Percentiles rank a stretch among this genome's conserved stretches.
Evolutionary conservation across 2,113 vertebrate genomes (phyloP).

Genomic region (Mirza zaza): DNA sequence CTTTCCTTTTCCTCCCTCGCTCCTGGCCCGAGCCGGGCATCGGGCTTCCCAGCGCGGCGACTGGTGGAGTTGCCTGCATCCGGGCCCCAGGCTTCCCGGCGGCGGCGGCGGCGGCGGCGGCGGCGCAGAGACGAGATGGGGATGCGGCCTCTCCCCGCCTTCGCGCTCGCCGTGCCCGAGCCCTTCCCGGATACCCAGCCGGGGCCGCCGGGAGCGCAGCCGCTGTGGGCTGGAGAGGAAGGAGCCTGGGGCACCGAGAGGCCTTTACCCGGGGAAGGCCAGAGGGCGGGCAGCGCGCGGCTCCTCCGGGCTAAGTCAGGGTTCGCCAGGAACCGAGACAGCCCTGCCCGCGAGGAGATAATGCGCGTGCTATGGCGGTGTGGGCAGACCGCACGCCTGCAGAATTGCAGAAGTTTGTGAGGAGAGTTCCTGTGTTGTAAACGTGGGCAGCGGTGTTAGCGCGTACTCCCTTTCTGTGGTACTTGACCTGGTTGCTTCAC

Average conservation of each 20-base stretch:
- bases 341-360: background rate
- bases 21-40: background rate
- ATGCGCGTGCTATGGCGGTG: background rate
- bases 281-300: background rate
- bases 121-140: background rate
- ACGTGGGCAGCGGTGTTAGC: background rate
- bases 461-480: background rate
- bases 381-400: accelerated
- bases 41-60: background rate
- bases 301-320: accelerated
- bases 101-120: too few relatives aligned
- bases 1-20: background rate
- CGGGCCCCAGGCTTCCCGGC: constrained; percentile 5
- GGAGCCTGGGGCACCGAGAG: background rate
- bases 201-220: background rate
- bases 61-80: background rate
- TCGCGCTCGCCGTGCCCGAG: background rate
- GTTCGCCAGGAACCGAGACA: too few relatives aligned
- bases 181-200: background rate
- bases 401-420: background rate
- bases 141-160: background rate
- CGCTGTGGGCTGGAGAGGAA: background rate
- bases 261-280: background rate
- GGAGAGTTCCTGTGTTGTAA: background rate
- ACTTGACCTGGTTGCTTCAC: background rate